phyloP scores from a whole-genome alignment of 2,888 invertebrate species.

The Allygus modestus region DNA sequence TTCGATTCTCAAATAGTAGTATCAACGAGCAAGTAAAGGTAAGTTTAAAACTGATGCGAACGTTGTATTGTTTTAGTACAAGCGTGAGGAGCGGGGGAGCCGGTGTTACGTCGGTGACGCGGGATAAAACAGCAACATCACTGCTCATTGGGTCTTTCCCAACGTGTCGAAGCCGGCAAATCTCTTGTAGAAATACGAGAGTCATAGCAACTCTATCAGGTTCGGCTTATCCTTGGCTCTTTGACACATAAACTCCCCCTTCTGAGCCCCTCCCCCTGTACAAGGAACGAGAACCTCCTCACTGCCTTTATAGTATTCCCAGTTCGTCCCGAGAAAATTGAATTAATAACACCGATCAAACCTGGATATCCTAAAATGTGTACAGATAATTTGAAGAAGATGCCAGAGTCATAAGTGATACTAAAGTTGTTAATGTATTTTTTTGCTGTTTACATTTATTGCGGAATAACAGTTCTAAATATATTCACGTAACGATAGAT shows the following conservation, averaged over 20 bases:
- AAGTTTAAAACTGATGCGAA: not conserved
- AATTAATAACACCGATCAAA: not conserved
- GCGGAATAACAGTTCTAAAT: too few species aligned
- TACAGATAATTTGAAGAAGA: too few species aligned
- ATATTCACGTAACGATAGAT: too few species aligned
- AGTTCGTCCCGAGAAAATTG: too few species aligned
- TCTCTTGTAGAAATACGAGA: conserved; percentile 50
- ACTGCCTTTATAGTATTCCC: not conserved
- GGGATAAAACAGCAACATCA: conserved; percentile 30
- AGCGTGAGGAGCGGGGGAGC: not conserved
- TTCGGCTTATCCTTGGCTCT: conserved; percentile 36
- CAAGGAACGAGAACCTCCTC: not conserved
- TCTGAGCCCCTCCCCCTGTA: not conserved
- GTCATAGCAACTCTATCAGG: conserved; percentile 43
- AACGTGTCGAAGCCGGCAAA: conserved; percentile 40
- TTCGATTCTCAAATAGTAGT: too few species aligned
- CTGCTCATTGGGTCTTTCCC: conserved; percentile 15
- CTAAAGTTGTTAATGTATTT: too few species aligned
- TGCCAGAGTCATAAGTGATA: too few species aligned
- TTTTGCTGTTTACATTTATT: too few species aligned
- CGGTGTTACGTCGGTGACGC: not conserved
- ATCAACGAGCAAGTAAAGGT: too few species aligned
- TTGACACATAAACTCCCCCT: conserved; percentile 32
- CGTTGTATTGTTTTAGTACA: not conserved
- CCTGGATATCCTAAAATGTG: too few species aligned